These are phyloP conservation scores for Scalopus aquaticus DNA, from an alignment of 2,113 vertebrate species.

Conservation along the genomic window DNA sequence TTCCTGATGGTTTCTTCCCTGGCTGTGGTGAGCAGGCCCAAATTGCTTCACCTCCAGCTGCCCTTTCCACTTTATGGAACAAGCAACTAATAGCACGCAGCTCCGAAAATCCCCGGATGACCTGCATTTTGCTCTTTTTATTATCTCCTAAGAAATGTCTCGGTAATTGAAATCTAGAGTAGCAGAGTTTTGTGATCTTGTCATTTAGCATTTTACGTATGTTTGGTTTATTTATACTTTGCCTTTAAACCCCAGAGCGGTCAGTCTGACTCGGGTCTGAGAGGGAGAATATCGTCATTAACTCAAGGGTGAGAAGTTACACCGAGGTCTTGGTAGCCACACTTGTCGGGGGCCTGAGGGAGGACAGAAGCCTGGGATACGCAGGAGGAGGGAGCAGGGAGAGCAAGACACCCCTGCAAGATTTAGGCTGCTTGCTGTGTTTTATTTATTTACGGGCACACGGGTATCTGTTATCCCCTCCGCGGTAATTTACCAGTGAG, in stretches of 20 bases:
- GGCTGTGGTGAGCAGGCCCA: constrained; percentile 34
- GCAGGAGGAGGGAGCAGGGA: neutral
- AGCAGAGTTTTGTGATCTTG: constrained; percentile 63
- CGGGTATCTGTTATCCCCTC: constrained; percentile 17
- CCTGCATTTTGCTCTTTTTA: constrained; percentile 60
- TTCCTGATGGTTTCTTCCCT: constrained; percentile 55
- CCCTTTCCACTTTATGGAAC: constrained; percentile 72
- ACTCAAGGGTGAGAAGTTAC: constrained; percentile 12
- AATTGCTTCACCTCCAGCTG: constrained; percentile 60
- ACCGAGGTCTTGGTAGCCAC: neutral
- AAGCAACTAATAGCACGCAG: constrained; percentile 39
- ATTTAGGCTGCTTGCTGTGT: constrained; percentile 12
- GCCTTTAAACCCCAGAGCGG: constrained; percentile 31
- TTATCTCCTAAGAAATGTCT: constrained; percentile 67
- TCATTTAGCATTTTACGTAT: constrained; percentile 67
- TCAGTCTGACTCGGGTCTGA: neutral
- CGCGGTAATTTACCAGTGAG: constrained; percentile 48
- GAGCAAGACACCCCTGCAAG: neutral
- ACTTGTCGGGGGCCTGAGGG: neutral
- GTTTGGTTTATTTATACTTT: constrained; percentile 43
- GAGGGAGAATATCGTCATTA: neutral
- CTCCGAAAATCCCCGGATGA: constrained; percentile 57
- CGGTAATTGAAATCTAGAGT: constrained; percentile 67
- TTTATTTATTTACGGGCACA: constrained; percentile 63
- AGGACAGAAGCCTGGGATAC: neutral